Evolutionary conservation across 2,888 invertebrate species (phyloP).

Genomic region (Pemphredon lugubris): DNA sequence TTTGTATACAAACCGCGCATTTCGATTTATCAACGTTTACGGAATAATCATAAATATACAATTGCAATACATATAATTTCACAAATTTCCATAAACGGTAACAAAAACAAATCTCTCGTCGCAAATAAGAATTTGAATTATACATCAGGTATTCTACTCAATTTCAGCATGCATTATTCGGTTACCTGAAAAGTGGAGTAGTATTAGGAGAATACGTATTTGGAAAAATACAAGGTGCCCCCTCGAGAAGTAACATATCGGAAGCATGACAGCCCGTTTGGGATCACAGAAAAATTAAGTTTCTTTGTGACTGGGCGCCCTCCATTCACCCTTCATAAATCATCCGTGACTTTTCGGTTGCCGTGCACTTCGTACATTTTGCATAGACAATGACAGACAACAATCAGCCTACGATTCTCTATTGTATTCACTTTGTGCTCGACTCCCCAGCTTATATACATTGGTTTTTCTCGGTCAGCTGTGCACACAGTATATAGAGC

Average conservation of each 20-base stretch:
- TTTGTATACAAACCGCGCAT: not conserved
- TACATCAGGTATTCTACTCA: too few species aligned
- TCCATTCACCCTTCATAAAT: constrained; percentile 41
- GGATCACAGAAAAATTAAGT: constrained; percentile 36
- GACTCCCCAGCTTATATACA: constrained; percentile 21
- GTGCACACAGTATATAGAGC: too few species aligned
- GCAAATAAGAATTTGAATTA: too few species aligned
- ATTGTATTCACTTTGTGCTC: constrained; percentile 31
- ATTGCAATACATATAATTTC: not conserved
- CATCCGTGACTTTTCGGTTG: constrained; percentile 21
- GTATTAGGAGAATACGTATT: constrained; percentile 38
- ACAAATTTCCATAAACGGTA: too few species aligned
- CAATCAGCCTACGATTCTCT: not conserved
- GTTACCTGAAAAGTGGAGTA: constrained; percentile 59
- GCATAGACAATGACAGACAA: constrained; percentile 28
- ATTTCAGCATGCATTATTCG: too few species aligned
- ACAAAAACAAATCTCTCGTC: too few species aligned
- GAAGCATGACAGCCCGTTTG: constrained; percentile 54
- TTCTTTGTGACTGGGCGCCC: constrained; percentile 3
- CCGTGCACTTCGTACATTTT: constrained; percentile 41
- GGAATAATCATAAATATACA: not conserved
- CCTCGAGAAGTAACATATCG: constrained; percentile 45
- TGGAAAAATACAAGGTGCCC: constrained; percentile 32
- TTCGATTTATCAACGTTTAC: not conserved
- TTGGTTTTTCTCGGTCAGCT: constrained; percentile 46